Evolutionary conservation across 2,888 invertebrate species (phyloP), one percentile per base, ranked within the genome.

Genomic region (Pharmacophagus antenor): DNA sequence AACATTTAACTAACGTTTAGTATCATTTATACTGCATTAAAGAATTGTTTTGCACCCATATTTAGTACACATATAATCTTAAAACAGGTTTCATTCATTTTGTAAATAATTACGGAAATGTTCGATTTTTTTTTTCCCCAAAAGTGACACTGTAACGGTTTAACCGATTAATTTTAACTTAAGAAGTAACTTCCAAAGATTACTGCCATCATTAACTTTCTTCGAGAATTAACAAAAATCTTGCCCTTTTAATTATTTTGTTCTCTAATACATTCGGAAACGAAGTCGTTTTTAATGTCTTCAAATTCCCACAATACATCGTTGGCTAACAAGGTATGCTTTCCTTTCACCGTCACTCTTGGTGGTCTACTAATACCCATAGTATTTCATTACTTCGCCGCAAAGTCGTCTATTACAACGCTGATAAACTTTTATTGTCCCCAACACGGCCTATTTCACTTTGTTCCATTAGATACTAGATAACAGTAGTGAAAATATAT

Each of bases 351-450:
- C 68, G 62, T 63, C 70, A 63, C 71, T 67, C 73, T 72, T 74
- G 87, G 87, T 85, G 86, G 87, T 87, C 87, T 72, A 70, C 67
- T 72, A 62, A 65, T 55, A 62, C 63, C 72, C 68, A 72, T 73
- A 70, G 71, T 72, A 75, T 81, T 69, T 81, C 79, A 84, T 80
- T 82, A 77, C 74, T 65, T 60, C 65, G 63, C 73, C 65, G 70
- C 77, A 73, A 74, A 75, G 68, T 69, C 56, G 60, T 60, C 56
- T 61, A 51, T 61, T 56, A 47, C 56, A 52, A 12, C 51, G 47
- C 60, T 65, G 84, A 85, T 85, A 85, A 81, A 70, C 60, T 75
- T 84, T 82, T 85, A 84, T 80, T 81, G 75, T 82, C 70, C 63
- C 63, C 61, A 57, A 67, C 63, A 69, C 67, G 67, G 61, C 73